Evolutionary conservation across 2,797 vertebrate species (phyloP), one percentile per base, ranked within the genome.

Genomic region (Poliocrania exsul): DNA sequence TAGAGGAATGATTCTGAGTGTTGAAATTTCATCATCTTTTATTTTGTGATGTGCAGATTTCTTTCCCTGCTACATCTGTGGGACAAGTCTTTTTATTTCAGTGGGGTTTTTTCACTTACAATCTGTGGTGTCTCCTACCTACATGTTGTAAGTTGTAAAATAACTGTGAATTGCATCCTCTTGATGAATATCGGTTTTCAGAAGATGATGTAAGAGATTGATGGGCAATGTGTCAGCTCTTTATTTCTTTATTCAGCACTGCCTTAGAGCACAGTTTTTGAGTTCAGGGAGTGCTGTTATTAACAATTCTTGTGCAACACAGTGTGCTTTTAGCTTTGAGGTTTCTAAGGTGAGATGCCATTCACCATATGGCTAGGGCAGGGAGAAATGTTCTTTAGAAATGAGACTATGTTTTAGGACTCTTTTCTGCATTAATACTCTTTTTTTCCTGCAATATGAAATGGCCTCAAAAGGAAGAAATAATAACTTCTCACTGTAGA

Each of bases 31-130:
- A 16, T 60, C 40, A 24, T 16, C 15, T 47, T 81, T 69, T 87
- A 25, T 90, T 82, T 93, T 42, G n/a, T 66, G 17, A 44, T 66
- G 17, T 33, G 28, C 13, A n/a, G n/a, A 40, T 54, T 38, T 91
- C 64, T 66, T 64, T 77, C 18, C 16, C 33, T 67, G 21, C 19
- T 82, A 28, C 24, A 29, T 49, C 35, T 65, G 15, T 64, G 60
- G 50, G 70, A 60, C 44, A 67, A 81, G 46, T 38, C 40, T 81
- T 92, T 92, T 70, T 74, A 81, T 86, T 81, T 90, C 53, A 53
- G 42, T 60, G n/a, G 26, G 6, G 75, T 80, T 50, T 88, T 51
- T 58, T 61, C 38, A 51, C 42, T 78, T 73, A 37, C 13, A 61
- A 28, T 81, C 65, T 67, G 77, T 90, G 92, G 40, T 24, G 58